phyloP scores from a whole-genome alignment of 2,113 vertebrate genomes.

The Brachyistius frenatus region DNA sequence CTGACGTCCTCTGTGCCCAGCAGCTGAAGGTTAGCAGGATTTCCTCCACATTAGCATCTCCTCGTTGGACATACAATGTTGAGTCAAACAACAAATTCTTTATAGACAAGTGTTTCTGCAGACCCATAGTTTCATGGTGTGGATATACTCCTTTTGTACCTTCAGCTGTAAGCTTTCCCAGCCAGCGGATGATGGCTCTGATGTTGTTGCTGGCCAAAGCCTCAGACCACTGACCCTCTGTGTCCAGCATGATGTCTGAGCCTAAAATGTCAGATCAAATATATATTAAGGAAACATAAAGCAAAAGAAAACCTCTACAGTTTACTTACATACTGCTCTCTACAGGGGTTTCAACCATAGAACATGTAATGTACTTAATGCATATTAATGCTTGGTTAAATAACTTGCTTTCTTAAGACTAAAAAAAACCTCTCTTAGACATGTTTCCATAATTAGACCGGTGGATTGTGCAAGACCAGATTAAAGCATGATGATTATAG shows the following conservation, averaged over 20 bases:
- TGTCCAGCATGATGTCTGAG: slow-evolving; percentile 45
- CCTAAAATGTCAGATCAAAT: neutral
- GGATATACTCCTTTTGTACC: slow-evolving; percentile 35
- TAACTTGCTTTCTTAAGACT: slow-evolving; percentile 2
- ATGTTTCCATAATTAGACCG: slow-evolving; percentile 31
- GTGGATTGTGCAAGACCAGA: slow-evolving; percentile 19
- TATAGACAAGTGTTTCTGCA: neutral
- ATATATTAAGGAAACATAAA: neutral
- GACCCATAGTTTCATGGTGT: too few relatives aligned
- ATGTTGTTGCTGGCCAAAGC: slow-evolving; percentile 68
- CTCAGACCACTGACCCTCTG: slow-evolving; percentile 64
- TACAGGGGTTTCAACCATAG: neutral
- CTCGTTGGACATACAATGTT: slow-evolving; percentile 22
- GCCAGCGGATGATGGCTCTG: slow-evolving; percentile 56
- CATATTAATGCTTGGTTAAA: neutral
- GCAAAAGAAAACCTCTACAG: neutral
- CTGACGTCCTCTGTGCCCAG: slow-evolving; percentile 71
- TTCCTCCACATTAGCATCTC: slow-evolving; percentile 34
- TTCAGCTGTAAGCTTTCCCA: slow-evolving; percentile 43
- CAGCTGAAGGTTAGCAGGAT: slow-evolving; percentile 49
- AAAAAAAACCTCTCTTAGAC: slow-evolving; percentile 3
- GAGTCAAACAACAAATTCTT: slow-evolving; percentile 6
- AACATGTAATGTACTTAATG: neutral
- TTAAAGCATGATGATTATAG: neutral
- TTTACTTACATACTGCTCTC: neutral